Evolutionary conservation across 1,140 invertebrate genomes (phyloP), one percentile per base, ranked within the genome.

Genomic region (Kradibia gibbosae): DNA sequence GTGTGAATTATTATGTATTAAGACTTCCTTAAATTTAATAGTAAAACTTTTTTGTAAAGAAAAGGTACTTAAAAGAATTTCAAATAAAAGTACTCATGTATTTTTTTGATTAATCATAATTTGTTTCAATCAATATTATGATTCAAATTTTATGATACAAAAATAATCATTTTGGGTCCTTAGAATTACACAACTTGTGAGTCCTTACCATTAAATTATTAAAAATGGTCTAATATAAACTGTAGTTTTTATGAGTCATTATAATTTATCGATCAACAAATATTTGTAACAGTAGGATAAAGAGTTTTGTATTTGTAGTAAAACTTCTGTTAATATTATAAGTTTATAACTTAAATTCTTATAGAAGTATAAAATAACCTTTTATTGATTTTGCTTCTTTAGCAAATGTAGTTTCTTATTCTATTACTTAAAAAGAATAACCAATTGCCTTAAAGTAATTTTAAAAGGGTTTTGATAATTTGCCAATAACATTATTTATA

Each of bases 231-330:
- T 67, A 39, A n/a, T 3, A 8, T 39, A 39, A 67, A 67, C 20
- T 39, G 34, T 67, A 67, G 39, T 67, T 39, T 67, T 67, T 67
- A n/a, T 10, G 34, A 39, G 34, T 39, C 62, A 39, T 67, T 39
- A 67, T 67, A 67, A 67, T 67, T 67, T n/a, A 39, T 67, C 20
- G 7, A 22, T 67, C 62, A n/a, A 67, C 34, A 67, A 67, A 67
- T 65, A 65, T 67, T 39, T 67, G 34, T 39, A 39, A 67, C 0
- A 22, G 15, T 10, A 17, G 2, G 62, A 67, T 67, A 67, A 67
- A 36, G n/a, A 31, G 39, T 39, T 39, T 39, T 39, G 4, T 39
- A 39, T 39, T 67, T 17, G 11, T 28, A 39, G 5, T 67, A 39
- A 67, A 39, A 39, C 36, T 67, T 39, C 36, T 39, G 62, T 36